Base-by-base conservation (phyloP, 2,888 invertebrate genomes). In the Eristalinus aeneus region DNA sequence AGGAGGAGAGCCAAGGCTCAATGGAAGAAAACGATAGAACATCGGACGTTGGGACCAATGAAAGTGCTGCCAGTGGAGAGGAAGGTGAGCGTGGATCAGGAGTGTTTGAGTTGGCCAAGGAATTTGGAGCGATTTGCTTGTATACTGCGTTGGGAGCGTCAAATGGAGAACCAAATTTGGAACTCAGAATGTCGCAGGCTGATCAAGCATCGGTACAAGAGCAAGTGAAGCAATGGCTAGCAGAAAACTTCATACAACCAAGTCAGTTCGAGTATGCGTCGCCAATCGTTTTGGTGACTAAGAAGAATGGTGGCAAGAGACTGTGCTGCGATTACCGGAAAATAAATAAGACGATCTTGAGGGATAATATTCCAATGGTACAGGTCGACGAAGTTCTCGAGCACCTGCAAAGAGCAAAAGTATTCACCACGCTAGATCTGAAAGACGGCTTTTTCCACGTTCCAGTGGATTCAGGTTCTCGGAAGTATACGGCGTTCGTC, bases 361-460 rank as follows among this genome's bases (percentile, higher is more conserved):
- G 82, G 1, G 87, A 88, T 56, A 88, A 89, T 72, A 88, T 88
- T 31, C 88, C 86, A 1, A 82, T 88, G 82, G 56, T 63, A 1
- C 12, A 84, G 12, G 87, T 89, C 10, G 88, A 88, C 6, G 83
- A 88, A 12, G 82, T 86, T 0, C 10, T 88, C 0, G 83, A 88
- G 5, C 64, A 61, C 2, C 53, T 89, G 23, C 75, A 84, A 20
- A 83, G 80, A 2, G 88, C 88, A 20, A 79, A 68, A n/a, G 86
- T 88, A 12, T 90, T 88, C 39, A 88, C 88, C 1, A 76, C 87
- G 9, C 61, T 89, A 1, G 89, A 89, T 82, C 69, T 89, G 22
- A 64, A 56, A 23, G 88, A 89, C 67, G 89, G 88, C 0, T 89
- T 89, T 58, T 81, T 89, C 60, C 90, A 89, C 46, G 85, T 89